A percentile compares a stretch with the other conserved stretches of the same genome.
Conservation (phyloP, 2,888 invertebrate species). For the Nemurella pictetii region DNA sequence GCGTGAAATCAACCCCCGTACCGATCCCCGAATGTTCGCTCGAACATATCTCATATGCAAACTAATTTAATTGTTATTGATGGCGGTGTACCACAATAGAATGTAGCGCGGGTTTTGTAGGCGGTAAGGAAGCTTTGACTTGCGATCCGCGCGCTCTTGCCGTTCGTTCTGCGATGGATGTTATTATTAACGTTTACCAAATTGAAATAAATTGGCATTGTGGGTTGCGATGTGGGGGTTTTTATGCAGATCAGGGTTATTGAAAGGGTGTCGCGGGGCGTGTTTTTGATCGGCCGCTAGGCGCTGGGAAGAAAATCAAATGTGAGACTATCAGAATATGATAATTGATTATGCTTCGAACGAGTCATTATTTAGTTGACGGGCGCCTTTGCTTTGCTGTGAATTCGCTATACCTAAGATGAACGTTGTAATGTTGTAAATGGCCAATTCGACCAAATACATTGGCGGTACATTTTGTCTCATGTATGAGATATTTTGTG, state of each 20-base stretch:
- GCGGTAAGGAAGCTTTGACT: background rate
- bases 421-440: too few relatives aligned
- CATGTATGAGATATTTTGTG: too few relatives aligned
- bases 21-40: background rate
- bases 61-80: slow-evolving; percentile 24
- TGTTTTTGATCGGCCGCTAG: background rate
- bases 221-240: background rate
- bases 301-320: background rate
- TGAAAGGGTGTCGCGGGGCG: background rate
- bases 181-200: background rate
- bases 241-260: background rate
- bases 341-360: background rate
- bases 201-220: slow-evolving; percentile 25
- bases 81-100: slow-evolving; percentile 15
- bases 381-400: too few relatives aligned
- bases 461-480: too few relatives aligned
- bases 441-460: too few relatives aligned
- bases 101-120: background rate
- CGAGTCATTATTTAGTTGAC: too few relatives aligned
- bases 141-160: background rate
- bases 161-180: background rate
- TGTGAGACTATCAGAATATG: background rate
- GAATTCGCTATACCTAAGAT: too few relatives aligned
- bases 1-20: slow-evolving; percentile 8
- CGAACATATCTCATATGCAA: background rate